These are phyloP conservation scores for Tigriopus japonicus DNA, from an alignment of 1,140 invertebrate species.

Conservation along the genomic window DNA sequence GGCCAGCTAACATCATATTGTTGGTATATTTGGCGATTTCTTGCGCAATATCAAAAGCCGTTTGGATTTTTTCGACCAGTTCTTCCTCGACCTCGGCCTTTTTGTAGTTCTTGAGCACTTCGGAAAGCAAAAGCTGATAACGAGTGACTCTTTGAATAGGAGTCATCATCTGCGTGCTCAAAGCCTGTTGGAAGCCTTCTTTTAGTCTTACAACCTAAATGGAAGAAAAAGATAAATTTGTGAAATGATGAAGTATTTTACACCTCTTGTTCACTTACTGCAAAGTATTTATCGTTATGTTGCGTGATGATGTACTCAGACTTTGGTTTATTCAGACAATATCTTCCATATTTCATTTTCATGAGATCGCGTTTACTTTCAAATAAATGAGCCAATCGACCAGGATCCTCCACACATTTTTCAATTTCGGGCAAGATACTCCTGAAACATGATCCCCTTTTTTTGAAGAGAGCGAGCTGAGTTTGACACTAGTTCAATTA, in stretches of 20 bases:
- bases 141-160: background rate
- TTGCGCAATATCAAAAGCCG: background rate
- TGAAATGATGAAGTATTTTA: background rate
- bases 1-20: conserved; percentile 7
- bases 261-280: background rate
- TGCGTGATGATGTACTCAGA: background rate
- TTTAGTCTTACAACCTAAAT: background rate
- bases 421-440: conserved; percentile 1
- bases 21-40: conserved; percentile 4
- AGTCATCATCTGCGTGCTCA: background rate
- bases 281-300: background rate
- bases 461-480: too few relatives aligned
- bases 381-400: background rate
- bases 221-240: background rate
- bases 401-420: background rate
- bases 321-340: conserved; percentile 7
- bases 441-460: background rate
- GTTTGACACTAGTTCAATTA: too few relatives aligned
- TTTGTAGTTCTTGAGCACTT: background rate
- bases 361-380: background rate
- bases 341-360: conserved; percentile 5
- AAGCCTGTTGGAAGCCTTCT: background rate
- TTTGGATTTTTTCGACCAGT: background rate
- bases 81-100: background rate
- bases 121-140: background rate